Conservation (phyloP, 2,113 vertebrate genomes). For the Uropsilus gracilis region DNA sequence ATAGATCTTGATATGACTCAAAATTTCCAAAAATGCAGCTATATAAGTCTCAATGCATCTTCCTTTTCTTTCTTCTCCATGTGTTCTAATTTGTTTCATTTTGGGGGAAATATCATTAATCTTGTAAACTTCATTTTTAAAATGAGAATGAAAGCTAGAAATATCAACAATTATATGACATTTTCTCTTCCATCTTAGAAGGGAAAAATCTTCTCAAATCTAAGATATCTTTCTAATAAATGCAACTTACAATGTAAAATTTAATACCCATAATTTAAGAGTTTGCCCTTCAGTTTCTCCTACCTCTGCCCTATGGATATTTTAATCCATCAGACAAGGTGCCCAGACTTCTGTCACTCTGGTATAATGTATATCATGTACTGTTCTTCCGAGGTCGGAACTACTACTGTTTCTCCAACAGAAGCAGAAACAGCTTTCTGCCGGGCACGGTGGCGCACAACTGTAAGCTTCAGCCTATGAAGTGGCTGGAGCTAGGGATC, state of each 20-base stretch:
- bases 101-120: not conserved
- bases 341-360: no score
- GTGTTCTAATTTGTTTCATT: not conserved
- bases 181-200: not conserved
- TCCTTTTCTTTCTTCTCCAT: not conserved
- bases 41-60: not conserved
- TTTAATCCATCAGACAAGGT: not conserved
- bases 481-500: no score
- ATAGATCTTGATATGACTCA: not conserved
- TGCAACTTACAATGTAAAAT: not conserved
- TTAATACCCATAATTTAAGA: not conserved
- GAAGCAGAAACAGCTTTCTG: not conserved
- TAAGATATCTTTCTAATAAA: not conserved
- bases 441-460: no score
- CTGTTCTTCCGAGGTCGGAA: not conserved
- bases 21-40: not conserved
- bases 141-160: not conserved
- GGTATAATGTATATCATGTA: no score
- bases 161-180: not conserved
- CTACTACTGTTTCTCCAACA: not conserved
- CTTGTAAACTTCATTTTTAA: not conserved
- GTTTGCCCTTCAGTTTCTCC: not conserved
- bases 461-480: no score
- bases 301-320: rapidly evolving
- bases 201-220: not conserved